Conservation (phyloP, 2,797 vertebrate species). For the Cuniculus paca region DNA sequence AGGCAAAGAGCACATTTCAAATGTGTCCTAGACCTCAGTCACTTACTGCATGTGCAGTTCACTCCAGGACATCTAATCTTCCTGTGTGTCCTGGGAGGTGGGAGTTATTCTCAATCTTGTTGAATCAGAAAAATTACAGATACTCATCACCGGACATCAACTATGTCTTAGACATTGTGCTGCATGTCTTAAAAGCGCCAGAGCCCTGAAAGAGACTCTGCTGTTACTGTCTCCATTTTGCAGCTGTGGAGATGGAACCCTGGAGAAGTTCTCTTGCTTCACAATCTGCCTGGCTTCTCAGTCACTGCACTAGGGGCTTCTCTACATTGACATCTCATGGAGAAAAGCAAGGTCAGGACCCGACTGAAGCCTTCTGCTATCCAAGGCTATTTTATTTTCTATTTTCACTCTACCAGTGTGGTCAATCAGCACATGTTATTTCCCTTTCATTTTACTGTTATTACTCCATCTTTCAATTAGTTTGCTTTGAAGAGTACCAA, state of each 20-base stretch:
- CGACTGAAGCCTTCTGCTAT: too few relatives aligned
- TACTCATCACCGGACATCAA: neutral
- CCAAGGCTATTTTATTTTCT: neutral
- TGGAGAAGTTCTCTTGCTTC: neutral
- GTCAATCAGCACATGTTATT: neutral
- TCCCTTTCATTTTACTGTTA: conserved; percentile 41
- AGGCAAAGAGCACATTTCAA: neutral
- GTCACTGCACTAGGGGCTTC: accelerated
- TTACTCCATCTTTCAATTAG: conserved; percentile 29
- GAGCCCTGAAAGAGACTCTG: neutral
- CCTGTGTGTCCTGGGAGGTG: neutral
- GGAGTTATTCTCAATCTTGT: neutral
- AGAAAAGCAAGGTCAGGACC: neutral
- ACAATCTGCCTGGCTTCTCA: neutral
- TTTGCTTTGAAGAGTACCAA: conserved; percentile 34
- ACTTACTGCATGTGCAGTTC: neutral
- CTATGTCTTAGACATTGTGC: neutral
- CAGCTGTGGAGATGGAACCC: too few relatives aligned
- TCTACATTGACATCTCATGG: neutral
- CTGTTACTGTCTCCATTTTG: neutral
- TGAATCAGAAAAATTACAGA: neutral
- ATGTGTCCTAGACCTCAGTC: neutral
- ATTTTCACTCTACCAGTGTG: neutral
- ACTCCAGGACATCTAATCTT: neutral
- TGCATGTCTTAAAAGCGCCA: neutral